Percentiles rank a stretch among this genome's conserved stretches.
Evolutionary conservation across 2,113 vertebrate genomes (phyloP).

Genomic region (Notiomystis cincta): DNA sequence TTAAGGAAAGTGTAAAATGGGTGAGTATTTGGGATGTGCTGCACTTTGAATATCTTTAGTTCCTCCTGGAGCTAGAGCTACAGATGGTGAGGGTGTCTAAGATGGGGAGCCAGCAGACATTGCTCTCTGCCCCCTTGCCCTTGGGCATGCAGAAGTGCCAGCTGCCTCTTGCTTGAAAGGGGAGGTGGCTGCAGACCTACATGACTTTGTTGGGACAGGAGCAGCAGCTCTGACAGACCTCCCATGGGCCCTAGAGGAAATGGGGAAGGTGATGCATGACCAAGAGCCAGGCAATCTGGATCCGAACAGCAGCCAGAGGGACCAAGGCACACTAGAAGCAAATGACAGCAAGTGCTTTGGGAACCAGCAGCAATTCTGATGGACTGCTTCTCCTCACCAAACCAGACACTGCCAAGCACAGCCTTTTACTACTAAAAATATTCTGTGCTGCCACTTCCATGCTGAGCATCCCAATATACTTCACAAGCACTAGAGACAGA

Average conservation of each 20-base stretch:
- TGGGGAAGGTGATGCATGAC: rapidly evolving
- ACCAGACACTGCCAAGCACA: not conserved
- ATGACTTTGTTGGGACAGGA: not conserved
- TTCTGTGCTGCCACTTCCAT: not conserved
- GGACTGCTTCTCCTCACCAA: not conserved
- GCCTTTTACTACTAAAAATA: slow-evolving; percentile 11
- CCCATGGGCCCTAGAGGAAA: not conserved
- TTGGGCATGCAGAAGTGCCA: rapidly evolving
- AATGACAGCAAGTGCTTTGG: not conserved
- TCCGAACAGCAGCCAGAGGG: not conserved
- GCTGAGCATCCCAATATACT: not conserved
- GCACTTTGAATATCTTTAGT: not conserved
- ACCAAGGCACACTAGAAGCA: not conserved
- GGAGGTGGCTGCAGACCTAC: not conserved
- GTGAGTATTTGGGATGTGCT: not conserved
- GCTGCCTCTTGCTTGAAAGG: not conserved
- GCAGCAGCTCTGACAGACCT: not conserved
- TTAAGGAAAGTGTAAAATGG: not conserved
- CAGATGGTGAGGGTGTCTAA: not conserved
- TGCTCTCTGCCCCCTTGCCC: not conserved
- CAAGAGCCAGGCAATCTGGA: not conserved
- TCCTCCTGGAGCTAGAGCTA: not conserved
- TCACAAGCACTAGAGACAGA: not conserved
- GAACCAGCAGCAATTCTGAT: not conserved
- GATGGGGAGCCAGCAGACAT: rapidly evolving